phyloP scores from a whole-genome alignment of 1,140 invertebrate genomes.

The Pogonomyrmex californicus region DNA sequence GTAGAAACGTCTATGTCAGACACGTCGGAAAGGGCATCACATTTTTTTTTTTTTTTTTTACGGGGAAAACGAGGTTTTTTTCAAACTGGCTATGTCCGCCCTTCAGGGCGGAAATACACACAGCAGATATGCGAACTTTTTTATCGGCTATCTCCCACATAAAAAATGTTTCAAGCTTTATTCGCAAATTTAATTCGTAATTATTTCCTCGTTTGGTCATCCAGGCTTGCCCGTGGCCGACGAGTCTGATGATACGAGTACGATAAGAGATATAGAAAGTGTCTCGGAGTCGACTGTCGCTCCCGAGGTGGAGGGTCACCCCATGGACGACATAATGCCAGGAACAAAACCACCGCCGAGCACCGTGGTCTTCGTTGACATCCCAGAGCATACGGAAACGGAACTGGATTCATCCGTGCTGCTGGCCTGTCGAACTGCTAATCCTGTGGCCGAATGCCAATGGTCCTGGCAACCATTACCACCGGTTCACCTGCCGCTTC shows the following conservation, averaged over 20 bases:
- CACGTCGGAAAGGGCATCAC: neutral
- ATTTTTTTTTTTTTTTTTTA: neutral
- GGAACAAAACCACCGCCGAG: slow-evolving; percentile 71
- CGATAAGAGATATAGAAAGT: slow-evolving; percentile 53
- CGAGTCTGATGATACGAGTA: slow-evolving; percentile 56
- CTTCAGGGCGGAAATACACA: neutral
- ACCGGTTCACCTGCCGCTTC: slow-evolving; percentile 82
- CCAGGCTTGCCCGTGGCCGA: slow-evolving; percentile 76
- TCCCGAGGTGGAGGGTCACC: slow-evolving; percentile 73
- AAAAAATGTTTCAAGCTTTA: neutral
- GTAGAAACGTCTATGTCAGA: neutral
- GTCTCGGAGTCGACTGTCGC: slow-evolving; percentile 61
- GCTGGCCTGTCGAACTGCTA: slow-evolving; percentile 81
- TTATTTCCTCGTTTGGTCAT: neutral
- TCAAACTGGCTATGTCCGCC: neutral
- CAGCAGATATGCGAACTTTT: neutral
- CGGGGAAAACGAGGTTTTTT: neutral
- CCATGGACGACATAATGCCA: slow-evolving; percentile 81
- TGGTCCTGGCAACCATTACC: slow-evolving; percentile 85
- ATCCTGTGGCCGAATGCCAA: slow-evolving; percentile 83
- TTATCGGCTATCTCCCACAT: neutral
- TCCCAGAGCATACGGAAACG: slow-evolving; percentile 81
- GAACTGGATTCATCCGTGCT: slow-evolving; percentile 82
- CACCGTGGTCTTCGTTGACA: slow-evolving; percentile 80
- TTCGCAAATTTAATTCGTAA: neutral